phyloP scores from a whole-genome alignment of 2,113 vertebrate genomes.

The Poecilia latipinna region DNA sequence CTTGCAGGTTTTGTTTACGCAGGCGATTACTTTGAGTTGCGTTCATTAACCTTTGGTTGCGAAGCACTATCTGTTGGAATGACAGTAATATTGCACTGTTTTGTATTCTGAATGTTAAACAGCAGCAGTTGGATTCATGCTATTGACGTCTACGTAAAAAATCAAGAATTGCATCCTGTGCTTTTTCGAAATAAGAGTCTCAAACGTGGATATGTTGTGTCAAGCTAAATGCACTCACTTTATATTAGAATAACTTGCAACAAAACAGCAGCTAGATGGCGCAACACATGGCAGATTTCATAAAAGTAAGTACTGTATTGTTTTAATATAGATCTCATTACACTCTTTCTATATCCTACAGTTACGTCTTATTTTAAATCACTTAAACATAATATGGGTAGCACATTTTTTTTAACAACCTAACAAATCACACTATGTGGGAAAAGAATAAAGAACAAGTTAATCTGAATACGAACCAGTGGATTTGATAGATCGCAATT shows the following conservation, averaged over 20 bases:
- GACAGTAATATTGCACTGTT: too few relatives aligned
- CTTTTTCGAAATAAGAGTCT: neutral
- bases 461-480: constrained; percentile 57
- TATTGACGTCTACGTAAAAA: too few relatives aligned
- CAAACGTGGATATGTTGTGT: neutral
- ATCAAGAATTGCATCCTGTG: neutral
- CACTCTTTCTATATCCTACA: neutral
- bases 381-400: neutral
- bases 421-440: constrained; percentile 31
- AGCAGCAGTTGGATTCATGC: too few relatives aligned
- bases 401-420: constrained; percentile 36
- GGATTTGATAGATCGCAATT: constrained; percentile 62
- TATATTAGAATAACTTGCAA: neutral
- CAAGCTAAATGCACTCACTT: neutral
- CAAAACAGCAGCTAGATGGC: neutral
- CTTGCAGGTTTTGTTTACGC: too few relatives aligned
- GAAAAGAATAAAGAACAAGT: constrained; percentile 49
- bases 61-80: too few relatives aligned
- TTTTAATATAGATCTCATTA: neutral
- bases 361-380: neutral
- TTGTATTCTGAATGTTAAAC: too few relatives aligned
- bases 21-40: too few relatives aligned
- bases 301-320: too few relatives aligned
- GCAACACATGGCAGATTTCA: too few relatives aligned
- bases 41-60: too few relatives aligned